Percentiles rank a stretch among this genome's conserved stretches.
Evolutionary conservation across 1,140 invertebrate genomes (phyloP).

Genomic region (Antheraea pernyi): DNA sequence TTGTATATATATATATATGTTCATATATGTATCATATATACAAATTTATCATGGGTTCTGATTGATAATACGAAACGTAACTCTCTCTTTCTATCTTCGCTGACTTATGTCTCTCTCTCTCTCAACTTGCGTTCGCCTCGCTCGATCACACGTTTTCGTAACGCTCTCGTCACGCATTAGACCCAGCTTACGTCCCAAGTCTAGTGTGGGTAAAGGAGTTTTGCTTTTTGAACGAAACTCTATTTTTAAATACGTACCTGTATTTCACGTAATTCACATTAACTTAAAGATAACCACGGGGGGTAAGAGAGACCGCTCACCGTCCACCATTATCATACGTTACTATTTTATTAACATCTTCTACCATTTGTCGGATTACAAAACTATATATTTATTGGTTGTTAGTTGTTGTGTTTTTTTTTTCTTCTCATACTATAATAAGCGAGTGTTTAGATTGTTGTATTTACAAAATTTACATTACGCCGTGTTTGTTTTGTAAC

Average conservation of each 20-base stretch:
- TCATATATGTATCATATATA: too few relatives aligned
- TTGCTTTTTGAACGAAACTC: too few relatives aligned
- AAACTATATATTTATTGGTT: conserved; percentile 9
- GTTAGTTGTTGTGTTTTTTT: neutral
- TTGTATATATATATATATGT: too few relatives aligned
- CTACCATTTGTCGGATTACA: conserved; percentile 29
- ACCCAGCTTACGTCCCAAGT: too few relatives aligned
- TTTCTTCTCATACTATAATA: neutral
- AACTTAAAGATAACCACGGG: conserved; percentile 19
- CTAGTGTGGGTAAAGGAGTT: too few relatives aligned
- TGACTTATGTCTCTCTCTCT: too few relatives aligned
- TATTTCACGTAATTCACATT: conserved; percentile 5
- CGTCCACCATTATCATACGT: conserved; percentile 26
- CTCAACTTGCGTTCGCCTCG: too few relatives aligned
- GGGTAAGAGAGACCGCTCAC: conserved; percentile 18
- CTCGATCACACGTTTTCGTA: too few relatives aligned
- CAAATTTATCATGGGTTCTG: too few relatives aligned
- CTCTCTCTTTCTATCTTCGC: too few relatives aligned
- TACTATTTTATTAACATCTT: conserved; percentile 28
- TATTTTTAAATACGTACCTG: neutral
- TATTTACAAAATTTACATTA: neutral
- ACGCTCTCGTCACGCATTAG: too few relatives aligned
- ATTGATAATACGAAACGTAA: too few relatives aligned
- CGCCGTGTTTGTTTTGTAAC: neutral
- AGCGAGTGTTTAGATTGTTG: neutral